Conservation (phyloP, 2,113 vertebrate species). For the Brienomyrus brachyistius region DNA sequence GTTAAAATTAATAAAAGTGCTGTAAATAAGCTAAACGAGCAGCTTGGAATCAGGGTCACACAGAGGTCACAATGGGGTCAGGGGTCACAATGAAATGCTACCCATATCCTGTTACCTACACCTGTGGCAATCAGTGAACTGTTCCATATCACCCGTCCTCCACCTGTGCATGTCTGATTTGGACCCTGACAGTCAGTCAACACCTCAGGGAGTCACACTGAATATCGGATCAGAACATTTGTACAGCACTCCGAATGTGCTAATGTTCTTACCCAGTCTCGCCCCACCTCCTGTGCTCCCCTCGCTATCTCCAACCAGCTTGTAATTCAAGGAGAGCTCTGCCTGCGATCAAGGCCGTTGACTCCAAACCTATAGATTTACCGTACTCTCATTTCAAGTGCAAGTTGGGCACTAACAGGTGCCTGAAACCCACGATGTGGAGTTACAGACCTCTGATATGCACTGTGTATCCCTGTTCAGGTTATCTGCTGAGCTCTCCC, state of each 20-base stretch:
- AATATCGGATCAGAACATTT: background rate
- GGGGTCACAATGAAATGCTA: background rate
- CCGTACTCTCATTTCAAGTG: background rate
- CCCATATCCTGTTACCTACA: background rate
- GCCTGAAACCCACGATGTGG: background rate
- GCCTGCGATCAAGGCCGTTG: background rate
- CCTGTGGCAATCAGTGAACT: background rate
- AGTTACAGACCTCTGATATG: background rate
- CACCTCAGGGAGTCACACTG: background rate
- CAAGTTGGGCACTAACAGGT: background rate
- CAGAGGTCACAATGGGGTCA: background rate
- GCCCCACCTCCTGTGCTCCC: background rate
- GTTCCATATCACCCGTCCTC: background rate
- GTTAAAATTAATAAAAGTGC: constrained; percentile 41
- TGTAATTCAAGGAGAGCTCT: background rate
- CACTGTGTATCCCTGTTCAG: background rate
- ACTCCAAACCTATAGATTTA: background rate
- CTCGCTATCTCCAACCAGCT: background rate
- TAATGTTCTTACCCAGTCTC: background rate
- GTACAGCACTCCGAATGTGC: background rate
- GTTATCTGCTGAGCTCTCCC: background rate
- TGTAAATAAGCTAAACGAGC: background rate
- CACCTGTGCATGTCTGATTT: constrained; percentile 6
- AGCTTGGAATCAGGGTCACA: background rate
- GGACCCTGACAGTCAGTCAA: background rate